Base-by-base conservation (phyloP, 2,797 vertebrate species). In the Hypotaenidia okinawae region DNA sequence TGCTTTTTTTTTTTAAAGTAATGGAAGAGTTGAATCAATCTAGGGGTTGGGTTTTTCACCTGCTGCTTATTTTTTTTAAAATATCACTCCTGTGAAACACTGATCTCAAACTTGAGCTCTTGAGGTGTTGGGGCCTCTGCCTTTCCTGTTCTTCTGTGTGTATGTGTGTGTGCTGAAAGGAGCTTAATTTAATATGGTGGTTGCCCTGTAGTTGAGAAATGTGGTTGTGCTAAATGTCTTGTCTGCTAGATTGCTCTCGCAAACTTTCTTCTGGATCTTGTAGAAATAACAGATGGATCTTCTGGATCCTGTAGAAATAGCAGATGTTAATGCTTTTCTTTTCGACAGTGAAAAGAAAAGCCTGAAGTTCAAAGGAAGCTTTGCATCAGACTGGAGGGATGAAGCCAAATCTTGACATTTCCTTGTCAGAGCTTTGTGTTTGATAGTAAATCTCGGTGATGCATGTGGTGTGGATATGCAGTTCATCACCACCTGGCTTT, bases 101-200 rank as follows among this genome's bases (percentile, higher is more conserved):
- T 30, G 4, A 62, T 86, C 63, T 82, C 67, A 79, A 41, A 47
- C 37, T n/a, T 66, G 84, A 89, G 77, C 43, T 80, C 68, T 41
- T 49, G 30, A 86, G 61, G 61, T 66, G 41, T 6, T 68, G 75
- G 33, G 88, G 57, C 90, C 75, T 95, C 86, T 93, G 90, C 72
- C 51, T 95, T 97, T 96, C 94, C 83, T 95, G 90, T 93, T 94
- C 85, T 88, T 81, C 86, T 77, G 22, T 49, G 47, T 23, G 47
- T 84, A 52, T 84, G 33, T 61, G 33, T 55, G 28, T 70, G 68
- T 37, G 30, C 82, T 84, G 85, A 90, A 95, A 94, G 49, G 57
- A 94, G 37, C 75, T 68, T 90, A 61, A 89, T 82, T 94, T 74
- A 84, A 87, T 70, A 75, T 37, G 64, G 86, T 37, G 64, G 86